These are phyloP conservation scores for Solenodon paradoxus DNA, from an alignment of 2,113 vertebrate species.

Conservation along the genomic window DNA sequence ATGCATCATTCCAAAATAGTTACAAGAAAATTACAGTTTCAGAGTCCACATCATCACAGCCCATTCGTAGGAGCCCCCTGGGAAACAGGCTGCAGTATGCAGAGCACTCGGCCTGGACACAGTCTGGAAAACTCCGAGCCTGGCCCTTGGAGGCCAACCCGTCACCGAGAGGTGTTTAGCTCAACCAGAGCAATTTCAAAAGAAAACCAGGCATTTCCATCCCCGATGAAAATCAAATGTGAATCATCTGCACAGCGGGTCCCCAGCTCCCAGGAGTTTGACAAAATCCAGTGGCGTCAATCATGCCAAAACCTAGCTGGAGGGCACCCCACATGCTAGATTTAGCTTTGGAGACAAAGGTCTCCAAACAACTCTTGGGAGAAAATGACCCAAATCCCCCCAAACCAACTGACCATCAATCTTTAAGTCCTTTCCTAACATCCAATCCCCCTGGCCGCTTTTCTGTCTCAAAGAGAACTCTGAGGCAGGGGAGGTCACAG, in stretches of 20 bases:
- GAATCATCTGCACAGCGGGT: not conserved
- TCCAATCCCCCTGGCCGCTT: not conserved
- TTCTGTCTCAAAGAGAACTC: not conserved
- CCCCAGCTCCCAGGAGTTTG: not conserved
- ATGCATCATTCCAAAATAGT: constrained; percentile 82
- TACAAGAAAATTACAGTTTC: constrained; percentile 78
- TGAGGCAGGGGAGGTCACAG: not conserved
- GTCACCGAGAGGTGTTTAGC: constrained; percentile 47
- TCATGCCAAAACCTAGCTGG: not conserved
- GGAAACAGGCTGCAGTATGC: constrained; percentile 50
- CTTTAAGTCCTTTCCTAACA: not conserved
- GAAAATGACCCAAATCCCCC: not conserved
- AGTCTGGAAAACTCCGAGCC: constrained; percentile 55
- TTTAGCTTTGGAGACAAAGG: not conserved
- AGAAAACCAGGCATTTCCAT: not conserved
- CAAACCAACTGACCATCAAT: not conserved
- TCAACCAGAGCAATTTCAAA: not conserved
- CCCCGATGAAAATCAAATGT: not conserved
- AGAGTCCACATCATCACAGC: constrained; percentile 77
- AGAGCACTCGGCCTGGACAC: constrained; percentile 56
- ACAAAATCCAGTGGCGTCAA: not conserved
- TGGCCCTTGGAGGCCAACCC: constrained; percentile 40
- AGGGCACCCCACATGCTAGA: not conserved
- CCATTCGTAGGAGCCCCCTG: constrained; percentile 73
- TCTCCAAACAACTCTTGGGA: not conserved